Evolutionary conservation across 2,888 invertebrate genomes (phyloP), one percentile per base, ranked within the genome.

Genomic region (Nemoura dubitans): DNA sequence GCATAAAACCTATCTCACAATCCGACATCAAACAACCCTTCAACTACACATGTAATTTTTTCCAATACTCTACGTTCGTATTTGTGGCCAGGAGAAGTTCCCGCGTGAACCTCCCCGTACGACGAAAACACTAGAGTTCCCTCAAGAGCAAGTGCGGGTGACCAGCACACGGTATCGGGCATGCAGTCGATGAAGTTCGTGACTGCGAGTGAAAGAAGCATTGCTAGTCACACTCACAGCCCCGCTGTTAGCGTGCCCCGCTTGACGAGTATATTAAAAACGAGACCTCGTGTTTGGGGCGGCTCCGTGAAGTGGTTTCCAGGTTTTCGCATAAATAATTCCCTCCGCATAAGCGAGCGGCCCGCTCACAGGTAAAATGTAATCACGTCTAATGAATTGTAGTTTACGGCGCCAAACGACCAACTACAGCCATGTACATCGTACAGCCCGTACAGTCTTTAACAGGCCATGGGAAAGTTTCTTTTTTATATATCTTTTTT

Each of bases 291-390:
- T 59, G 59, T 59, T 59, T 59, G 59, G 59, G 59, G 21, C 59
- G 36, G 1, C 59, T 2, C 1, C 59, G 59, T 59, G 59, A 59
- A 59, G 59, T 59, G 59, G 59, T 59, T 59, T 59, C 21, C 59
- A 59, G 59, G 59, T 59, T 59, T 59, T 59, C 59, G 59, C 59
- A 59, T 59, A 59, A 59, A 59, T 59, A 59, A 59, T 59, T 59
- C 59, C 16, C 14, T 1, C 16, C 21, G 59, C 14, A 21, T 59
- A 59, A 16, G 21, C 10, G 59, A 3, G 21, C 16, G 59, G 16
- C 10, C 36, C 21, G 59, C 59, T 59, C 59, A 21, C 59, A 59
- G 59, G 16, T 59, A 59, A 21, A 59, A 59, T 59, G 59, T 59
- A 59, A 59, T 59, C 59, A 59, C 59, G 59, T 59, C 59, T 59